phyloP scores from a whole-genome alignment of 2,888 invertebrate genomes.

The Actias luna region DNA sequence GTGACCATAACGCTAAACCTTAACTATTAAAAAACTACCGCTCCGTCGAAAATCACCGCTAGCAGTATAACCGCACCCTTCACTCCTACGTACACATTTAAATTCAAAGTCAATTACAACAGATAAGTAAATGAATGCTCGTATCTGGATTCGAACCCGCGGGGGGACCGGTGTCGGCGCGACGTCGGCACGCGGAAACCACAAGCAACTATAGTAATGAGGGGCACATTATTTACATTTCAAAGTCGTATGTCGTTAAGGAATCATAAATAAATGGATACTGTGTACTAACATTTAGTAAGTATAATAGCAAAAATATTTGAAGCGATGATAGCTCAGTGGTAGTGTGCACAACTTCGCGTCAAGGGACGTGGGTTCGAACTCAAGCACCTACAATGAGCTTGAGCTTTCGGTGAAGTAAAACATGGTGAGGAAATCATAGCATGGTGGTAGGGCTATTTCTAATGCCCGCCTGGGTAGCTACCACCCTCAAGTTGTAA shows the following conservation, averaged over 20 bases:
- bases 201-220: background rate
- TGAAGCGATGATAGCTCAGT: no score
- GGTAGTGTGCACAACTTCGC: no score
- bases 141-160: slow-evolving; percentile 1
- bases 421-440: no score
- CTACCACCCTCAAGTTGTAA: no score
- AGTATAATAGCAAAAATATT: no score
- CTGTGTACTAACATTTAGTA: background rate
- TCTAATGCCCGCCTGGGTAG: no score
- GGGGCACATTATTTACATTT: background rate
- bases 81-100: background rate
- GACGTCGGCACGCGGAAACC: slow-evolving; percentile 5
- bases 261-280: background rate
- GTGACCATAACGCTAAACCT: no score
- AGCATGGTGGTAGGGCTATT: no score
- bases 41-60: background rate
- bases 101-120: slow-evolving; percentile 3
- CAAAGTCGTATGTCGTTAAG: slow-evolving; percentile 9
- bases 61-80: background rate
- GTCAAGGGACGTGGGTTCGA: no score
- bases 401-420: no score
- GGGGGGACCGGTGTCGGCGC: background rate
- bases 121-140: background rate
- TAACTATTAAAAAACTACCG: no score
- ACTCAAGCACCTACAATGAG: no score